Percentiles rank a stretch among this genome's conserved stretches.
Evolutionary conservation across 2,113 vertebrate species (phyloP).

Genomic region (Terrapene triunguis): DNA sequence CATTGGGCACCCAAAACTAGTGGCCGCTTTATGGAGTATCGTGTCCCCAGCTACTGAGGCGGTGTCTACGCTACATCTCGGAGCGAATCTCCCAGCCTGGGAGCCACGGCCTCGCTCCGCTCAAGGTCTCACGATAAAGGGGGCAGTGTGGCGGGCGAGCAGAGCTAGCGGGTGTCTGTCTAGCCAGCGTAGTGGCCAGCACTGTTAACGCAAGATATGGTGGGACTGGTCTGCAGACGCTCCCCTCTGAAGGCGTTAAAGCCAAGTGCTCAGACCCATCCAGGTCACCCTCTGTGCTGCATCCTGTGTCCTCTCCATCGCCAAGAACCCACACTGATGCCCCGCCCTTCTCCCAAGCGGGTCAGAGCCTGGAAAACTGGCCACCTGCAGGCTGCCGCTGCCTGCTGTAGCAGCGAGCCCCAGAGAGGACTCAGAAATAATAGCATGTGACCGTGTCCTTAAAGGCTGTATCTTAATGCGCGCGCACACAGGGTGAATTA

Average conservation of each 20-base stretch:
- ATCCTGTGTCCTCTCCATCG: not conserved
- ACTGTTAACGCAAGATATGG: not conserved
- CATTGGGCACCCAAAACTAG: not conserved
- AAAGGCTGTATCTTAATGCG: too few species aligned
- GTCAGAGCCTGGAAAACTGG: not conserved
- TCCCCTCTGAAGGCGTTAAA: too few species aligned
- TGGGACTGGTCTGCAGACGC: too few species aligned
- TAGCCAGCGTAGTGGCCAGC: not conserved
- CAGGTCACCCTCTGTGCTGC: not conserved
- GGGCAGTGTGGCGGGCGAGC: too few species aligned
- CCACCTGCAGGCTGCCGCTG: not conserved
- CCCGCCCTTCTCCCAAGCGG: not conserved
- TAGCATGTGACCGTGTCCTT: too few species aligned
- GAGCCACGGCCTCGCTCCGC: rapidly evolving
- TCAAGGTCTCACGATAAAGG: too few species aligned
- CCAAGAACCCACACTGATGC: not conserved
- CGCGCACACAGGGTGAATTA: too few species aligned
- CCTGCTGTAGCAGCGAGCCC: too few species aligned
- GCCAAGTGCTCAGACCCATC: not conserved
- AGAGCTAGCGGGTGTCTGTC: not conserved
- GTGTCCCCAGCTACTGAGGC: too few species aligned
- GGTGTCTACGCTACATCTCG: too few species aligned
- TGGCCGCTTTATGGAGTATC: not conserved
- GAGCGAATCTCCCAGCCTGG: too few species aligned
- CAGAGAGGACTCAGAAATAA: not conserved